Evolutionary conservation across 2,888 invertebrate genomes (phyloP).

Genomic region (Tubiluchus corallicola): DNA sequence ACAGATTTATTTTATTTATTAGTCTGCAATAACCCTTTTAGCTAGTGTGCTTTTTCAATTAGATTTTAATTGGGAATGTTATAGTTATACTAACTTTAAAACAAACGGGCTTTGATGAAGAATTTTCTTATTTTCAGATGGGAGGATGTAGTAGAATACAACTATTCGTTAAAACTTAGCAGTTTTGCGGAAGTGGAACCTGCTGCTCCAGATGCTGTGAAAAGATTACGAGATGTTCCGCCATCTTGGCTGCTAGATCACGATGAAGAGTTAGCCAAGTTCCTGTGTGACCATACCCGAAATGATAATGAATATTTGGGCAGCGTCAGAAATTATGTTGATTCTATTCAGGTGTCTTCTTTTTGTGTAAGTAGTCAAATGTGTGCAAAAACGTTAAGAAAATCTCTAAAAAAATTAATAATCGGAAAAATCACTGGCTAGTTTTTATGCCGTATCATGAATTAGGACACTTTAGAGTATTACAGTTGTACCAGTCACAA

Average conservation of each 20-base stretch:
- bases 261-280: slow-evolving; percentile 24
- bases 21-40: no score
- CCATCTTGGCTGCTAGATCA: slow-evolving; percentile 23
- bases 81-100: neutral
- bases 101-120: neutral
- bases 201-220: slow-evolving; percentile 20
- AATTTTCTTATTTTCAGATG: slow-evolving; percentile 17
- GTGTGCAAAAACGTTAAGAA: no score
- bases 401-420: no score
- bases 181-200: slow-evolving; percentile 14
- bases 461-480: no score
- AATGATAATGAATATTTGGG: slow-evolving; percentile 24
- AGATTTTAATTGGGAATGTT: slow-evolving; percentile 7
- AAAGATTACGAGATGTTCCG: slow-evolving; percentile 17
- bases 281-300: slow-evolving; percentile 22
- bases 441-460: no score
- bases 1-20: no score
- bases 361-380: slow-evolving; percentile 23
- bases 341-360: slow-evolving; percentile 25
- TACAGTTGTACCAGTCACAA: no score
- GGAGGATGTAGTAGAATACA: slow-evolving; percentile 22
- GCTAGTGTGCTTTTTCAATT: no score
- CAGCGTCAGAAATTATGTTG: slow-evolving; percentile 25
- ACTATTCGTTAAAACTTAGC: slow-evolving; percentile 19
- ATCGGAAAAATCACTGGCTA: no score